Conservation (phyloP, 2,113 vertebrate species). For the Boleophthalmus pectinirostris region DNA sequence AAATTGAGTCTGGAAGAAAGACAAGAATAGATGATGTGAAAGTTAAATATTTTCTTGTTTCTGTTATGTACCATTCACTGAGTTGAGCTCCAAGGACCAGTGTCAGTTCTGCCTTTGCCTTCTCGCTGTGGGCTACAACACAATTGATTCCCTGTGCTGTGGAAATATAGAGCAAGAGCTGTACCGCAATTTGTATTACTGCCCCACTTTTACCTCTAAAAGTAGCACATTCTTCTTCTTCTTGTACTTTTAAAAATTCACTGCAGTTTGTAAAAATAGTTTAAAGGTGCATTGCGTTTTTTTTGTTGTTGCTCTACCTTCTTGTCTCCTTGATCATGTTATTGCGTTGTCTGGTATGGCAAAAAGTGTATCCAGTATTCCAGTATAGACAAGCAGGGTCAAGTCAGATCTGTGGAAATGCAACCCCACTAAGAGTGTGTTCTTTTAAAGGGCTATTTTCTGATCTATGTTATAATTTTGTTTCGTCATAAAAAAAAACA, state of each 20-base stretch:
- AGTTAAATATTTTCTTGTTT: background rate
- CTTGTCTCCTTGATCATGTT: no score
- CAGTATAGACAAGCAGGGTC: no score
- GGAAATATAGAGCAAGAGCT: slow-evolving; percentile 20
- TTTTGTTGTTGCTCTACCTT: no score
- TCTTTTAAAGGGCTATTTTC: no score
- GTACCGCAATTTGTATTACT: slow-evolving; percentile 39
- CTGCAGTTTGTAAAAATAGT: background rate
- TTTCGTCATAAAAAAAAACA: no score
- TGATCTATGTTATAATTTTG: no score
- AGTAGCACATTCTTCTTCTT: slow-evolving; percentile 21
- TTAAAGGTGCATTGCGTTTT: background rate
- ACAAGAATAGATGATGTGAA: background rate
- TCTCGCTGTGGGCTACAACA: slow-evolving; percentile 22
- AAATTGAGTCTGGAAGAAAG: slow-evolving; percentile 1
- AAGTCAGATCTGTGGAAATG: no score
- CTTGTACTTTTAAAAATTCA: background rate
- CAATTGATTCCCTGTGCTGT: slow-evolving; percentile 5
- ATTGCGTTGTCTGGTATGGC: no score
- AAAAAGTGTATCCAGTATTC: no score
- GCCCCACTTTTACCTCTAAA: slow-evolving; percentile 39
- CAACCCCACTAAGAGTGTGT: no score
- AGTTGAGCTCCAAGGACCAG: slow-evolving; percentile 13
- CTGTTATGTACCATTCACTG: slow-evolving; percentile 13
- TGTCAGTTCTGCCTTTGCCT: slow-evolving; percentile 15